Conservation (phyloP, 2,797 vertebrate species). For the Phoxinus dragarum region DNA sequence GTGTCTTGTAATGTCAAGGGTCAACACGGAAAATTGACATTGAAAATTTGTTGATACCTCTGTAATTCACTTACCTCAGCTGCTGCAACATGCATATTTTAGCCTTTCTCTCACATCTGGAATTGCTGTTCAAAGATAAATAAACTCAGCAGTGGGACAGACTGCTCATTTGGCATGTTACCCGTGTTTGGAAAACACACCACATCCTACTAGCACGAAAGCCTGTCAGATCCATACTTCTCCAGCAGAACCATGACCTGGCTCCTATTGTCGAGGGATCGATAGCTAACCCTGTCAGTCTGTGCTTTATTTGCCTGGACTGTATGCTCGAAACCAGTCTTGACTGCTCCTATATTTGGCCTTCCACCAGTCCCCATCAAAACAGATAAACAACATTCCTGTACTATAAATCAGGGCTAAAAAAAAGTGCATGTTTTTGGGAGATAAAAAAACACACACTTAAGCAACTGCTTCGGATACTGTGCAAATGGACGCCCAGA, state of each 20-base stretch:
- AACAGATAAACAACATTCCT: conserved; percentile 44
- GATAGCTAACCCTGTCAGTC: conserved; percentile 53
- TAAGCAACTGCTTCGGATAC: neutral
- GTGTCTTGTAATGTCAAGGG: neutral
- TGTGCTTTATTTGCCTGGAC: conserved; percentile 52
- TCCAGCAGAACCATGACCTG: conserved; percentile 59
- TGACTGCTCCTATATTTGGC: conserved; percentile 52
- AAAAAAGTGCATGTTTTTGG: neutral
- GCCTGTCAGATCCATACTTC: conserved; percentile 58
- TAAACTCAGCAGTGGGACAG: conserved; percentile 28
- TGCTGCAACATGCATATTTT: neutral
- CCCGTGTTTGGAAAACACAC: conserved; percentile 37
- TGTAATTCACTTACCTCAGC: neutral
- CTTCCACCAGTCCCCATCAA: conserved; percentile 58
- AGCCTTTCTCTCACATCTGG: conserved; percentile 3
- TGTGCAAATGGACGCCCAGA: neutral
- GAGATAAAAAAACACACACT: neutral
- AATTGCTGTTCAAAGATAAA: conserved; percentile 34
- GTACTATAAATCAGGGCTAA: neutral
- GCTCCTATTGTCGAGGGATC: conserved; percentile 29
- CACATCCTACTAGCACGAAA: conserved; percentile 25
- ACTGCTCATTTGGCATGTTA: conserved; percentile 34
- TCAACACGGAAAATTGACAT: neutral
- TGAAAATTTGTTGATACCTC: neutral
- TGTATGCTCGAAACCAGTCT: conserved; percentile 60